Evolutionary conservation across 2,797 vertebrate species (phyloP), one percentile per base, ranked within the genome.

Genomic region (Arrhamphus sclerolepis): DNA sequence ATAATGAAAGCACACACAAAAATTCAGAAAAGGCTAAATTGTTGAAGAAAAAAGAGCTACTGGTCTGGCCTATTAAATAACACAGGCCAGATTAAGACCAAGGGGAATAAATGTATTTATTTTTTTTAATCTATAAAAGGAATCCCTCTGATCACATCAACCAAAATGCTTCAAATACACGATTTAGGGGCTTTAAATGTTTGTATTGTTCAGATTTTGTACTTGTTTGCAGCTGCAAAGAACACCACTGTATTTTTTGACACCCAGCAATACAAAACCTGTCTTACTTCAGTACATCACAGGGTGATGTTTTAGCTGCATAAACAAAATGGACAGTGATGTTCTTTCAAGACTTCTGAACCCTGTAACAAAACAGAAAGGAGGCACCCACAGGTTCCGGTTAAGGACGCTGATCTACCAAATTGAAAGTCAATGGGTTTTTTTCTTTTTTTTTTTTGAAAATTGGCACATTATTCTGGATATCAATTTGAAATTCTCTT

Each of bases 161-260:
- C 82, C 61, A 77, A 60, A 81, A 75, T 69, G 62, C 69, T 59
- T 77, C 57, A 78, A 48, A 61, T 80, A 78, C 77, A 46, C 64
- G 46, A 75, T 82, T 69, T 83, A 80, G 9, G 62, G 75, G 76
- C 80, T 82, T 72, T 62, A 66, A 62, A 64, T n/a, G 51, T 80
- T 66, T 81, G 50, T 58, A 76, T 56, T 80, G 56, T 77, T 82
- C 74, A 75, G 56, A 67, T 72, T 75, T 67, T 55, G 63, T 78
- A 78, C 82, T 71, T 56, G 72, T 66, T 75, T 55, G 57, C 82
- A 83, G 82, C 76, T 80, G 82, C 78, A 82, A 88, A 85, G 84
- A 89, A 87, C 87, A 91, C 82, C 86, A 89, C 88, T 90, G 87
- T 80, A 83, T 87, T 83, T 44, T 78, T 84, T 86, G 79, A 5